Evolutionary conservation across 2,888 invertebrate species (phyloP).

Genomic region (Ornithoptera priamus): DNA sequence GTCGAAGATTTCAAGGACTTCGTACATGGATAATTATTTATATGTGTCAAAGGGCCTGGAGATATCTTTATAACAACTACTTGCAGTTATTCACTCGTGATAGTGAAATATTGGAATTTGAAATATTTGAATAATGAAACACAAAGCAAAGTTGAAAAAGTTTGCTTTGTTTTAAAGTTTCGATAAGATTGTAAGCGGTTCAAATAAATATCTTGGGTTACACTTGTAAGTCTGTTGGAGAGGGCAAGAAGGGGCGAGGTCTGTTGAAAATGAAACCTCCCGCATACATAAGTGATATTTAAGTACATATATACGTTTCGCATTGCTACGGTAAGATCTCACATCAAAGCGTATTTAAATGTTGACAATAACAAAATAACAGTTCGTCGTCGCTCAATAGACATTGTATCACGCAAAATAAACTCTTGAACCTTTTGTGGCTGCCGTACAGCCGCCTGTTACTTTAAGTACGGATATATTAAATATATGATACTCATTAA

Average conservation of each 20-base stretch:
- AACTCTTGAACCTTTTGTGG: slow-evolving; percentile 46
- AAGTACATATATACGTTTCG: slow-evolving; percentile 34
- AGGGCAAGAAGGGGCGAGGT: background rate
- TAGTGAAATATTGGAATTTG: too few species aligned
- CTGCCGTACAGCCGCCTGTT: slow-evolving; percentile 15
- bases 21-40: slow-evolving; percentile 32
- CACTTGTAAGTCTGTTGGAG: slow-evolving; percentile 6
- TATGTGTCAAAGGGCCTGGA: slow-evolving; percentile 31
- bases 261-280: slow-evolving; percentile 1
- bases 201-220: slow-evolving; percentile 31
- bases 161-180: background rate
- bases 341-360: slow-evolving; percentile 71
- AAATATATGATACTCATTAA: background rate
- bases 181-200: slow-evolving; percentile 25
- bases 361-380: slow-evolving; percentile 57
- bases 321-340: slow-evolving; percentile 32
- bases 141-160: too few species aligned
- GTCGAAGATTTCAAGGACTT: slow-evolving; percentile 56
- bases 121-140: too few species aligned
- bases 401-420: slow-evolving; percentile 48
- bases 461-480: background rate
- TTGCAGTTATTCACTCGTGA: too few species aligned
- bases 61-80: slow-evolving; percentile 4
- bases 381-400: slow-evolving; percentile 41
- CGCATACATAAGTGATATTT: slow-evolving; percentile 14